Base-by-base conservation (phyloP, 2,888 invertebrate species). In the Torymus auratus region DNA sequence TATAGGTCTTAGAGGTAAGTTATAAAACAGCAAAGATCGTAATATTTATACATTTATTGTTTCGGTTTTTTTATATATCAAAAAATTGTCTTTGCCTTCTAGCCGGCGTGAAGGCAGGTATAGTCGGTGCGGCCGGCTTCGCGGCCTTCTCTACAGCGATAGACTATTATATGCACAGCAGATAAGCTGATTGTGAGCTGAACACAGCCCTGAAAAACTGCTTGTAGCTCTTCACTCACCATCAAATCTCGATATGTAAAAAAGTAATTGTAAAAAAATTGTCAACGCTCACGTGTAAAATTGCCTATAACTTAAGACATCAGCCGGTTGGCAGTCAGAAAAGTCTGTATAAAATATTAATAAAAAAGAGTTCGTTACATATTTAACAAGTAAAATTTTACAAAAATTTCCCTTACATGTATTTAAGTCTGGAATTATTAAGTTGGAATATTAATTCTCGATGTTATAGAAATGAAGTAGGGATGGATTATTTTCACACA, bases 111-210 rank as follows among this genome's bases (percentile, higher is more conserved):
- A 97, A 96, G 91, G 98, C 99, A 50, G 98, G 98, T 14, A 85
- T 98, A 56, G 92, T 98, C 86, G 99, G 99, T 55, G 99, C 99
- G 20, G 95, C 96, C 71, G 99, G 99, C 13, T 99, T 99, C 93
- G 99, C 99, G 69, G 96, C 97, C 17, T 99, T 99, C 92, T 99
- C 99, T 28, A 97, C 98, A 69, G 95, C 94, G 0, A 99, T 99
- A 86, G 99, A 99, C 91, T 99, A 98, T 91, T 99, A 98, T 89
- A 96, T 99, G 96, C 95, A 93, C 86, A 91, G 80, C n/a, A n/a
- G n/a, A n/a, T n/a, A n/a, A n/a, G n/a, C n/a, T n/a, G n/a, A 80
- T 84, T 82, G 80, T 85, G 82, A 82, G n/a, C 41, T 28, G 28
- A 23, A 23, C 52, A 53, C 52, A 80, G 52, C 17, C n/a, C 4